Conservation (phyloP, 2,113 vertebrate genomes). For the Oxyruncus cristatus region DNA sequence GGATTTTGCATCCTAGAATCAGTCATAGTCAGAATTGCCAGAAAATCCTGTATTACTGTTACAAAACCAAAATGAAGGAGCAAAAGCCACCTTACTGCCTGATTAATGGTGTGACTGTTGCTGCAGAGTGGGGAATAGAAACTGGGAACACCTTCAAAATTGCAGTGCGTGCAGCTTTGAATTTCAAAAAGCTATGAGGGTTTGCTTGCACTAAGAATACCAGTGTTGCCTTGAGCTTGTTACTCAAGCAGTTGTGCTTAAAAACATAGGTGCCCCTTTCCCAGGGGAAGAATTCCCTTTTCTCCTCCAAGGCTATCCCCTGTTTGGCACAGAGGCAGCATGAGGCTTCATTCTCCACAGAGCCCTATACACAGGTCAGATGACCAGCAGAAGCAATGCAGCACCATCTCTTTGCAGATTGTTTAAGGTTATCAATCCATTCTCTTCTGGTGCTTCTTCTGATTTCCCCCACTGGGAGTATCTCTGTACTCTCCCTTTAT, state of each 20-base stretch:
- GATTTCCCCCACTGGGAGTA: not conserved
- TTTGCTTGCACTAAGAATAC: not conserved
- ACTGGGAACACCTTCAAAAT: not conserved
- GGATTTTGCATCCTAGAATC: not conserved
- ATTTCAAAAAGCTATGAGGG: not conserved
- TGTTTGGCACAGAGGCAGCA: not conserved
- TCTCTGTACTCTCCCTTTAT: not conserved
- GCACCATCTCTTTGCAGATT: not conserved
- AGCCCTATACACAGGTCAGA: not conserved
- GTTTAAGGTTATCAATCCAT: not conserved
- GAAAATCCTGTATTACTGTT: not conserved
- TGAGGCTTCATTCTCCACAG: rapidly evolving
- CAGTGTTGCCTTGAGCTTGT: not conserved
- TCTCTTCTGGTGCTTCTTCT: not conserved
- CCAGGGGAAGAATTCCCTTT: not conserved
- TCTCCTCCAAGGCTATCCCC: not conserved
- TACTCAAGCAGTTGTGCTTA: not conserved
- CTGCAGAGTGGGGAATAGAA: not conserved
- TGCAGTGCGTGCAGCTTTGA: not conserved
- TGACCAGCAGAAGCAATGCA: not conserved
- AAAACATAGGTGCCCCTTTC: not conserved
- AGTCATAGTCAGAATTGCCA: not conserved
- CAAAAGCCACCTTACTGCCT: not conserved
- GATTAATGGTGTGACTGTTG: not conserved
- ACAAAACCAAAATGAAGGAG: not conserved